phyloP scores from a whole-genome alignment of 1,140 invertebrate species.

The Neelides sp. region DNA sequence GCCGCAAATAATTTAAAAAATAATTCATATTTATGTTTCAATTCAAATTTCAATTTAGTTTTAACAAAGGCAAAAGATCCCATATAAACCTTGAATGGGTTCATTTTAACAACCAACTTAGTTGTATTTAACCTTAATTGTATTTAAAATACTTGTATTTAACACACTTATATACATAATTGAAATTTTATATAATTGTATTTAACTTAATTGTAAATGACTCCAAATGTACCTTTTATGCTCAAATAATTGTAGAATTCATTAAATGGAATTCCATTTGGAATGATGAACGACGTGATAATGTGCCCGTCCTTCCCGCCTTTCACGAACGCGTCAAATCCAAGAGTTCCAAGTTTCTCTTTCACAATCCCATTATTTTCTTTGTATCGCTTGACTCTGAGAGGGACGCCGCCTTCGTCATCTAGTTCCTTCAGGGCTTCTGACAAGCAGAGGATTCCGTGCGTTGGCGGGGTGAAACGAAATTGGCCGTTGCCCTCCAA shows the following conservation, averaged over 20 bases:
- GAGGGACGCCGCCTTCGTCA: conserved; percentile 37
- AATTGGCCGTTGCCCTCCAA: conserved; percentile 40
- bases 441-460: conserved; percentile 39
- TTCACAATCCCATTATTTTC: conserved; percentile 37
- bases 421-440: conserved; percentile 38
- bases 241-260: conserved; percentile 39
- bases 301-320: conserved; percentile 36
- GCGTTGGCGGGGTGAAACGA: conserved; percentile 44
- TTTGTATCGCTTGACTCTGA: conserved; percentile 37
- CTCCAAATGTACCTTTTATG: conserved; percentile 35
- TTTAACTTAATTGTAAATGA: too few relatives aligned
- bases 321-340: conserved; percentile 37
- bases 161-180: too few relatives aligned
- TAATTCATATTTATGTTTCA: too few relatives aligned
- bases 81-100: too few relatives aligned
- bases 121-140: too few relatives aligned
- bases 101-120: too few relatives aligned
- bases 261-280: conserved; percentile 37
- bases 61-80: too few relatives aligned
- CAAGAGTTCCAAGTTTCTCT: conserved; percentile 38
- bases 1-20: neutral
- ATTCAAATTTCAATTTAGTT: too few relatives aligned
- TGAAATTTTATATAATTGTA: neutral
- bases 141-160: too few relatives aligned
- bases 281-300: conserved; percentile 40